Conservation (phyloP, 1,140 invertebrate species). For the Neuroterus valhalla region DNA sequence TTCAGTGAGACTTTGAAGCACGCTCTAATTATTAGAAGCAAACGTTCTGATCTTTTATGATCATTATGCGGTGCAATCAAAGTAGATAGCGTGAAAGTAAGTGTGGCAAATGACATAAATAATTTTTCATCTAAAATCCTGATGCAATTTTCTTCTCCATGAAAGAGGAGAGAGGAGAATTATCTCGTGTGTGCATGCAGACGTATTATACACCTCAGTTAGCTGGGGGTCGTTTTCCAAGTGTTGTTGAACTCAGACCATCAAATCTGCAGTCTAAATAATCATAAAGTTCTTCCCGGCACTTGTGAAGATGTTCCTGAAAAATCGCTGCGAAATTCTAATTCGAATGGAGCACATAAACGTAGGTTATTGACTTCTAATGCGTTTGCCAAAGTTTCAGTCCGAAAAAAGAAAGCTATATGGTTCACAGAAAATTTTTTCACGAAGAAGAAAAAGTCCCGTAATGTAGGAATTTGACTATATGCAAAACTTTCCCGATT, state of each 20-base stretch:
- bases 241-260: conserved; percentile 27
- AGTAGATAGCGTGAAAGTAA: neutral
- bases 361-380: too few relatives aligned
- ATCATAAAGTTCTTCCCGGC: neutral
- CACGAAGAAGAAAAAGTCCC: too few relatives aligned
- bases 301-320: neutral
- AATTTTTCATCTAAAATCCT: neutral
- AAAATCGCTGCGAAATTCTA: too few relatives aligned
- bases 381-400: too few relatives aligned
- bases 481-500: too few relatives aligned
- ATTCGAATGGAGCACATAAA: too few relatives aligned
- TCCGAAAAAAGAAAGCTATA: too few relatives aligned
- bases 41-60: conserved; percentile 4
- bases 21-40: conserved; percentile 1
- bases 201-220: conserved; percentile 27
- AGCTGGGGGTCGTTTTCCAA: conserved; percentile 14
- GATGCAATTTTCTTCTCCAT: conserved; percentile 7
- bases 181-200: conserved; percentile 13
- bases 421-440: too few relatives aligned
- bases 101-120: conserved; percentile 3
- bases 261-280: conserved; percentile 10
- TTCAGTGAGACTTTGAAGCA: neutral
- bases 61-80: neutral
- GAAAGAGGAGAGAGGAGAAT: neutral
- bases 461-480: too few relatives aligned